Conservation (phyloP, 2,113 vertebrate genomes). For the Calidris pygmaea region DNA sequence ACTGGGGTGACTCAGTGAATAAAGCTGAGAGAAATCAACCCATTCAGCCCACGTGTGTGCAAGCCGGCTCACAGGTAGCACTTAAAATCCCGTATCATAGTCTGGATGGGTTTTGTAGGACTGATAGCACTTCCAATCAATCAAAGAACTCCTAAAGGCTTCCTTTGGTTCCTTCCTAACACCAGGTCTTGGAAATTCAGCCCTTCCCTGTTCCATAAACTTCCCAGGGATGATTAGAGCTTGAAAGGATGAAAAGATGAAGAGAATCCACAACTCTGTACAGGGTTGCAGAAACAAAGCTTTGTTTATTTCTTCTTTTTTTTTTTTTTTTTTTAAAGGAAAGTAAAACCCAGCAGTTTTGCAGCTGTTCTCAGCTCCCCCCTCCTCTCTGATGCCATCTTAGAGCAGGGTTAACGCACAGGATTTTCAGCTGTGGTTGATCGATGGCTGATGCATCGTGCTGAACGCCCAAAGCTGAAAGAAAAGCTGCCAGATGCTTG, state of each 20-base stretch:
- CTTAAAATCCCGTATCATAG: neutral
- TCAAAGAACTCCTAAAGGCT: neutral
- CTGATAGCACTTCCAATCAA: neutral
- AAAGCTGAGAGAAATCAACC: neutral
- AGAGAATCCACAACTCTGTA: accelerated
- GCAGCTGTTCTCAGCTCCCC: neutral
- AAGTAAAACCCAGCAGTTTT: neutral
- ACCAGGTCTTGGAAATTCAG: neutral
- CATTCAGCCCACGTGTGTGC: neutral
- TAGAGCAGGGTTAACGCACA: neutral
- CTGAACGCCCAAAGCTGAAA: neutral
- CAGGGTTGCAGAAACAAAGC: accelerated
- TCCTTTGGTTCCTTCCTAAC: neutral
- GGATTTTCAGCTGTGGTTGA: neutral
- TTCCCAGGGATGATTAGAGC: neutral
- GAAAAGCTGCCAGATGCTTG: neutral
- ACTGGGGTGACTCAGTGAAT: neutral
- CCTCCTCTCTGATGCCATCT: neutral
- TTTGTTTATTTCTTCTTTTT: neutral
- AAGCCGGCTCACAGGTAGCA: neutral
- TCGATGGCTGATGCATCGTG: neutral
- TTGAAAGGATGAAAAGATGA: neutral
- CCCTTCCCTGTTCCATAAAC: neutral
- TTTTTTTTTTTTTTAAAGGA: neutral
- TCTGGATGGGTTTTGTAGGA: neutral